Conservation (phyloP, 2,113 vertebrate genomes). For the Microtus pennsylvanicus region DNA sequence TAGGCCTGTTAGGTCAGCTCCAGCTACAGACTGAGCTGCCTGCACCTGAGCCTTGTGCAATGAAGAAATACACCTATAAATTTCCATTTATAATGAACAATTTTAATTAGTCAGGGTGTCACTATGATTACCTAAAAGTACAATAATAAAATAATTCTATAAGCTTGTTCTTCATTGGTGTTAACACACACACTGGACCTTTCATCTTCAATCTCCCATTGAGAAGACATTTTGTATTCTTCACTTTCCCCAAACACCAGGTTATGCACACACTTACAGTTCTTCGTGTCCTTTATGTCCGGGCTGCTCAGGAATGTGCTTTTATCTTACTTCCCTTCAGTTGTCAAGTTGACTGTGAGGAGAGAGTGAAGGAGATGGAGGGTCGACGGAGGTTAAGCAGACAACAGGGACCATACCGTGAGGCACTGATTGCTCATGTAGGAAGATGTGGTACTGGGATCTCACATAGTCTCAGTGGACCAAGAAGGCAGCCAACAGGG, state of each 20-base stretch:
- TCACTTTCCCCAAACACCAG: no score
- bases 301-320: background rate
- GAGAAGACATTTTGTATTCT: no score
- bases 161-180: no score
- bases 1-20: background rate
- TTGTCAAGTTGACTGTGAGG: background rate
- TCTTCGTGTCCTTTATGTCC: background rate
- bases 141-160: no score
- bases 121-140: no score
- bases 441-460: background rate
- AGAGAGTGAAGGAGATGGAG: background rate
- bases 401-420: background rate
- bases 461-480: background rate
- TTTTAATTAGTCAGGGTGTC: no score
- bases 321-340: background rate
- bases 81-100: background rate
- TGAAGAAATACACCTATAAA: no score
- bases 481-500: background rate
- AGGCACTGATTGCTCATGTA: background rate
- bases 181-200: no score
- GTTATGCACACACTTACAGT: background rate
- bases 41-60: background rate
- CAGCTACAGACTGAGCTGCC: background rate
- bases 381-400: background rate
- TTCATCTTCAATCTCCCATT: no score